Conservation (phyloP, 2,888 invertebrate genomes). For the Erpobdella octoculata region DNA sequence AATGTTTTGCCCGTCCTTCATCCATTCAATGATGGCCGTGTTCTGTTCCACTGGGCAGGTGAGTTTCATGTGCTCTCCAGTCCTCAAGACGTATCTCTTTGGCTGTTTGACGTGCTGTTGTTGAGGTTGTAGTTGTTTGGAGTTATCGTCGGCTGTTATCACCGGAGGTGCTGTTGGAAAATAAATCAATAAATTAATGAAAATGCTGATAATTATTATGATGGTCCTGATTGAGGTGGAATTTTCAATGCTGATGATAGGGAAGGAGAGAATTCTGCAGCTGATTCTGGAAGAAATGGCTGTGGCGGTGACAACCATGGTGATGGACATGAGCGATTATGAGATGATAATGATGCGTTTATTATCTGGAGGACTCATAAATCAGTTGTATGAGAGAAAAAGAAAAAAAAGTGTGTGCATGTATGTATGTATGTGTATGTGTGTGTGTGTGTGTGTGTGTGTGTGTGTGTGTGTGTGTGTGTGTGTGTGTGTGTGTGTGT, state of each 20-base stretch:
- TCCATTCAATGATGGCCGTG: background rate
- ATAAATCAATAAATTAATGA: no score
- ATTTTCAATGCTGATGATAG: background rate
- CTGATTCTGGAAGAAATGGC: no score
- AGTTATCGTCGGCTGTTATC: background rate
- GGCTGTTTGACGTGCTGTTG: background rate
- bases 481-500: no score
- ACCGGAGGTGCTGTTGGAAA: background rate
- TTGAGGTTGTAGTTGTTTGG: slow-evolving; percentile 9
- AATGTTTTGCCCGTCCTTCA: slow-evolving; percentile 10
- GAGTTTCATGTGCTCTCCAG: slow-evolving; percentile 5
- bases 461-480: no score
- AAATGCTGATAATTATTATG: no score
- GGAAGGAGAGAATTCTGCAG: background rate
- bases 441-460: no score
- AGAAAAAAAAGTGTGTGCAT: no score
- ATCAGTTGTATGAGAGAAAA: no score
- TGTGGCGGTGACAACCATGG: background rate
- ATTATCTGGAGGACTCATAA: no score
- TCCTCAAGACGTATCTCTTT: background rate
- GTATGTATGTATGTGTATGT: no score
- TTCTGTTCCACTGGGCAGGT: slow-evolving; percentile 10
- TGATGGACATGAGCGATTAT: no score
- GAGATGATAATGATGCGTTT: no score
- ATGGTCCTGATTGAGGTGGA: background rate